Percentiles rank a stretch among this genome's conserved stretches.
These are phyloP conservation scores for Caenorhabditis becei DNA, from an alignment of 2,888 invertebrate genomes.

Conservation along the genomic window DNA sequence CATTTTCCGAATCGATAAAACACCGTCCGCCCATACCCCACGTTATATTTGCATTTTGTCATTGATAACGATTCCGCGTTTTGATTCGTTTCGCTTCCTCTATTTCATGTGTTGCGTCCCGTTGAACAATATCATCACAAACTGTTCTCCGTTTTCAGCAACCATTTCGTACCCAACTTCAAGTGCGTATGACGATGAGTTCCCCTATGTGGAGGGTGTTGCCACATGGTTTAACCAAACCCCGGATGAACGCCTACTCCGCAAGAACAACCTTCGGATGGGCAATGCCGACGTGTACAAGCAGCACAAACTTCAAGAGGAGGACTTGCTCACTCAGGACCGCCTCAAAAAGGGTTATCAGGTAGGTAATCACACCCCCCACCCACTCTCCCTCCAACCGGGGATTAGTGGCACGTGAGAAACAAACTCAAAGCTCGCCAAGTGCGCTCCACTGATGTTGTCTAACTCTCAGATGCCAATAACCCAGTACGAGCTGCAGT, in stretches of 20 bases:
- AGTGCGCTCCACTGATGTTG: not conserved
- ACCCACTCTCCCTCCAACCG: too few species aligned
- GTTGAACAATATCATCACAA: not conserved
- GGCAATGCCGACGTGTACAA: conserved; percentile 76
- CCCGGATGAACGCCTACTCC: conserved; percentile 41
- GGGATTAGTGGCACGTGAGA: too few species aligned
- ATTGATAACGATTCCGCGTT: conserved; percentile 2
- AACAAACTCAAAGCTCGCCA: conserved; percentile 5
- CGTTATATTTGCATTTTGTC: conserved; percentile 15
- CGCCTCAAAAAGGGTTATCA: conserved; percentile 71
- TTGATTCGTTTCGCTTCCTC: not conserved
- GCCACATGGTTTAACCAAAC: conserved; percentile 41
- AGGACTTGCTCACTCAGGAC: conserved; percentile 72
- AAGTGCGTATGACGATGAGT: conserved; percentile 13
- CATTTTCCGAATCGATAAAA: not conserved
- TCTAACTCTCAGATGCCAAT: conserved; percentile 59
- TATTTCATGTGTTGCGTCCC: not conserved
- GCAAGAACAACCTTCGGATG: conserved; percentile 40
- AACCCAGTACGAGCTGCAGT: conserved; percentile 72
- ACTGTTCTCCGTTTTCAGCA: not conserved
- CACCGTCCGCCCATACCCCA: not conserved
- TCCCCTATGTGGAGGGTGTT: conserved; percentile 12
- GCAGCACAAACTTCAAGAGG: conserved; percentile 74
- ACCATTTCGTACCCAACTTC: conserved; percentile 13
- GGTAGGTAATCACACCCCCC: conserved; percentile 37